These are phyloP conservation scores for Hyaena hyaena DNA, from an alignment of 2,113 vertebrate species.

Conservation along the genomic window DNA sequence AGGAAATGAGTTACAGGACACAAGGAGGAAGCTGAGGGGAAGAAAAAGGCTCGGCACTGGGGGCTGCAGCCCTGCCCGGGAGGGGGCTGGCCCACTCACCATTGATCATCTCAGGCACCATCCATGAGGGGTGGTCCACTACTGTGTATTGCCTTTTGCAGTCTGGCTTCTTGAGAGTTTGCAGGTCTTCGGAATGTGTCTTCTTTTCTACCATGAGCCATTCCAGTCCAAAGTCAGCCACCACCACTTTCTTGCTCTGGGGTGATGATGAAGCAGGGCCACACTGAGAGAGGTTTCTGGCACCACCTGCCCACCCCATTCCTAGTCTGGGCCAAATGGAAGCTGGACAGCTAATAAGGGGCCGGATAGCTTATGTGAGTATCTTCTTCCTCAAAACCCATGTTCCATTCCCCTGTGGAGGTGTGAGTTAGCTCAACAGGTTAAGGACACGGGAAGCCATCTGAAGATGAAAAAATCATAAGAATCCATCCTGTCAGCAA, in stretches of 20 bases:
- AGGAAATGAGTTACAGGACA: not conserved
- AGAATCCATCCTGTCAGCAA: not conserved
- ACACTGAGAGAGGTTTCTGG: rapidly evolving
- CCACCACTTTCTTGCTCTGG: conserved; percentile 94
- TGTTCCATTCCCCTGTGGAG: not conserved
- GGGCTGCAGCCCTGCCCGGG: too few relatives aligned
- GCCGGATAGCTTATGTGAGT: not conserved
- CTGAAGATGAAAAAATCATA: not conserved
- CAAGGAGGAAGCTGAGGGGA: too few relatives aligned
- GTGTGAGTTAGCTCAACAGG: not conserved
- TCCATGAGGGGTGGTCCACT: conserved; percentile 99
- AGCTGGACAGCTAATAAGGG: not conserved
- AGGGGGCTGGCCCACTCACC: conserved; percentile 84
- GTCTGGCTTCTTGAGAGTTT: conserved; percentile 92
- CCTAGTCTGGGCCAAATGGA: not conserved
- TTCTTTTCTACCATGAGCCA: conserved; percentile 96
- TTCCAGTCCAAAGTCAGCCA: conserved; percentile 96
- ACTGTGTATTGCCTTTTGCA: conserved; percentile 97
- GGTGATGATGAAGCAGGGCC: not conserved
- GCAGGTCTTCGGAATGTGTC: conserved; percentile 90
- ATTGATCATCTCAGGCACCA: conserved; percentile 99
- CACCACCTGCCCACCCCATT: not conserved
- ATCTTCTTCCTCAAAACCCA: not conserved
- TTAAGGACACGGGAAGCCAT: not conserved
- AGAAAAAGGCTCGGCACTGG: too few relatives aligned